Evolutionary conservation across 2,113 vertebrate species (phyloP), one percentile per base, ranked within the genome.

Genomic region (Dascyllus trimaculatus): DNA sequence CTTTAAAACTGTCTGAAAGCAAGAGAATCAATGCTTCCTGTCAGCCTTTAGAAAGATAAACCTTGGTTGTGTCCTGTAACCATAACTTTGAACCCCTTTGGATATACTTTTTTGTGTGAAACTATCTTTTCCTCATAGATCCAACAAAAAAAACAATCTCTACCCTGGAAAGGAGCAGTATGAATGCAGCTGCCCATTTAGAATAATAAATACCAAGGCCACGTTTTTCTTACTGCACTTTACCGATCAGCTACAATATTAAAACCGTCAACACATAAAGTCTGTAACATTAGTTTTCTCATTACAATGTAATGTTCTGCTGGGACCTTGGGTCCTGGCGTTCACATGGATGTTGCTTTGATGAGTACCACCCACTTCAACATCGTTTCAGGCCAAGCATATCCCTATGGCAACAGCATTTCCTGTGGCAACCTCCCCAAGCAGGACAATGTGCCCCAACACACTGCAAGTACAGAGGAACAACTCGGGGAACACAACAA

Each of bases 71-170:
- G 53, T 66, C 45, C 25, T 52, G 22, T 51, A 35, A 70, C 15
- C 52, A 53, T 38, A 7, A 38, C 26, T 11, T 65, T 25, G 29
- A n/a, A 11, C n/a, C 45, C 2, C 19, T 65, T 58, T 40, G 4
- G 4, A 57, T 73, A 24, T 46, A 63, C 40, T 65, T 38, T 35
- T 46, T 61, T 72, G 19, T 57, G 26, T 40, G 40, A 46, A 67
- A 29, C 2, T 26, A n/a, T 57, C 8, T 65, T 70, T 59, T 38
- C 46, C 32, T 25, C n/a, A 64, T 61, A 35, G 15, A 57, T 21
- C 32, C 35, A 75, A 49, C n/a, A 21, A 64, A 48, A 63, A 3
- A 29, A 35, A 35, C 9, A 35, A 35, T 35, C 32, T 8, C 7
- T 35, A 35, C 32, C 32, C 49, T 26, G n/a, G 45, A 59, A 59